Evolutionary conservation across 2,113 vertebrate species (phyloP), one percentile per base, ranked within the genome.

Genomic region (Petroica traversi): DNA sequence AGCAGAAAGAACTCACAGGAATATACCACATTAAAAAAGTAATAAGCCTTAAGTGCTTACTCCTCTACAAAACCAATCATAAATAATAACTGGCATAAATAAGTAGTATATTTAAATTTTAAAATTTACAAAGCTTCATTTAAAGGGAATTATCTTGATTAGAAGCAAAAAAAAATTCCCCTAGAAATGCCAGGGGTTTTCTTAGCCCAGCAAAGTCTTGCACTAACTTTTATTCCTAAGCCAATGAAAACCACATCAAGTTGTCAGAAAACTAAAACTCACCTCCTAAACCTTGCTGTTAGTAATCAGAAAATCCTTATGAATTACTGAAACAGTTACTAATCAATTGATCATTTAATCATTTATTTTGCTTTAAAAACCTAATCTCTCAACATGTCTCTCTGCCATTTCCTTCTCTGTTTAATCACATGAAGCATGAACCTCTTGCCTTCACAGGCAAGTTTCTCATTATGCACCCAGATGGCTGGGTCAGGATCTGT

Each of bases 181-280:
- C 29, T 26, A 34, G n/a, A 75, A 82, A 34, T 34, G 38, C 43
- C 20, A 54, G 43, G 22, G 4, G 15, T 25, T 51, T 33, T 88
- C 69, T 73, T 10, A 91, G 41, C 23, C 34, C 49, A 69, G 58
- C 55, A 73, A 64, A 54, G 24, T 51, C 55, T 80, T 66, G 23
- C 43, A 80, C 3, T 2, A 87, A 45, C 38, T 85, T 86, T 57
- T 72, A 91, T 62, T 85, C 49, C 34, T 79, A 66, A 85, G 15
- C 38, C 73, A 85, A 92, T 31, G n/a, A 92, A 90, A 96, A 62
- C 18, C 34, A 80, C 34, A 78, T 57, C 18, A 63, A 76, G 31
- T 46, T 17, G 4, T 59, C 36, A 88, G 38, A 85, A 89, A 55
- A 62, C 25, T 73, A 61, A 82, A 83, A 88, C 0, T 36, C 49